Evolutionary conservation across 1,140 invertebrate genomes (phyloP).

Genomic region (Brachionus asplanchnoidis): DNA sequence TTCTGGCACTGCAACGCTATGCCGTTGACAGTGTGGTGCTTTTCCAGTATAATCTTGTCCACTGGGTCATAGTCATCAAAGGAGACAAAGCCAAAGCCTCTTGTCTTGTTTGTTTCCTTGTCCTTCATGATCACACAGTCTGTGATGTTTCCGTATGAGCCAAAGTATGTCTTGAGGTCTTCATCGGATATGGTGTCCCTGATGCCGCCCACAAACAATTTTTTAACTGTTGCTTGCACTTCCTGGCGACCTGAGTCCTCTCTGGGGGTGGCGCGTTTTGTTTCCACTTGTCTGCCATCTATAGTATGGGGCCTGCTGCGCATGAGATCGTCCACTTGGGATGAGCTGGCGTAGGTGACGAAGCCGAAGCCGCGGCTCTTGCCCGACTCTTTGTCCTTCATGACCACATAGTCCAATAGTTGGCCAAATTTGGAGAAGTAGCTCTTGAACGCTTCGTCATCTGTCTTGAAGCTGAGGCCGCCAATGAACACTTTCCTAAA

Average conservation of each 20-base stretch:
- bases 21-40: constrained; percentile 56
- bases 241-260: constrained; percentile 76
- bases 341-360: constrained; percentile 83
- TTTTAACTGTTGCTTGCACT: constrained; percentile 86
- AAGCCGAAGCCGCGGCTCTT: constrained; percentile 73
- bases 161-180: constrained; percentile 76
- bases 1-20: constrained; percentile 60
- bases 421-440: constrained; percentile 39
- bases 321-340: constrained; percentile 92
- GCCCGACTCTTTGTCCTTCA: neutral
- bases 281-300: constrained; percentile 82
- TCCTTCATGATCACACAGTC: constrained; percentile 67
- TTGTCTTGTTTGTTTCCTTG: constrained; percentile 76
- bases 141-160: constrained; percentile 64
- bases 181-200: constrained; percentile 56
- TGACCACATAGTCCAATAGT: constrained; percentile 23
- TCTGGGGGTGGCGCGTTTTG: constrained; percentile 88
- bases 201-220: constrained; percentile 85
- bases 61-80: constrained; percentile 68
- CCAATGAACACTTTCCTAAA: constrained; percentile 42
- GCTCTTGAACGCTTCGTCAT: neutral
- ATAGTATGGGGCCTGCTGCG: constrained; percentile 74
- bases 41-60: constrained; percentile 50
- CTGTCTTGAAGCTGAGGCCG: constrained; percentile 14
- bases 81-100: constrained; percentile 91